phyloP scores from a whole-genome alignment of 2,797 vertebrate genomes.

The Poecilia velifera region DNA sequence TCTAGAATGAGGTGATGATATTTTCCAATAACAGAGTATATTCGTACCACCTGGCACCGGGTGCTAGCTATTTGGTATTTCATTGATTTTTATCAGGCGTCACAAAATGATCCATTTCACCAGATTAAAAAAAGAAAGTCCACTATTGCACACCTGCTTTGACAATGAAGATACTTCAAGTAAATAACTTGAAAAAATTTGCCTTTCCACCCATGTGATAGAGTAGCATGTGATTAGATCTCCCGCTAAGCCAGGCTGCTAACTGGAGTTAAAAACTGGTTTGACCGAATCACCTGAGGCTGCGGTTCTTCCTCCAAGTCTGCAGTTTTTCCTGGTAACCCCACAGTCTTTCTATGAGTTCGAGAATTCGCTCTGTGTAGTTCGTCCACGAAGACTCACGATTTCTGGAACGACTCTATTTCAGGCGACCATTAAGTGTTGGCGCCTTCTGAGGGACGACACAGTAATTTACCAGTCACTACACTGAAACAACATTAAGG shows the following conservation, averaged over 20 bases:
- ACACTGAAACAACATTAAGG: background rate
- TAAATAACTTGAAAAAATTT: background rate
- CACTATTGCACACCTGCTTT: background rate
- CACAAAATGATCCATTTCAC: background rate
- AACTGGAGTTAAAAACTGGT: conserved; percentile 2
- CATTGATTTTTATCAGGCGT: background rate
- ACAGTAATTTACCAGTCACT: background rate
- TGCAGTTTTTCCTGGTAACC: background rate
- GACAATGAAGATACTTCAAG: background rate
- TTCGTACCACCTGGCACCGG: background rate
- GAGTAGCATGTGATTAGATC: background rate
- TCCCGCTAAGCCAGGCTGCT: background rate
- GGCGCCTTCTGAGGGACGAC: background rate
- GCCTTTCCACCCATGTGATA: background rate
- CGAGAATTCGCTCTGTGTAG: background rate
- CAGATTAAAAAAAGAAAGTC: background rate
- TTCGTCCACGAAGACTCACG: too few relatives aligned
- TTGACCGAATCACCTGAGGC: background rate
- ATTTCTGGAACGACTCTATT: background rate
- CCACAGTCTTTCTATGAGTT: background rate
- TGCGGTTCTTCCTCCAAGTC: background rate
- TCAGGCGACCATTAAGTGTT: background rate
- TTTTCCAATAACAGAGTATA: background rate
- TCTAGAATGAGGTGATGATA: background rate
- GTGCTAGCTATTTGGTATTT: background rate